Base-by-base conservation (phyloP, 2,113 vertebrate genomes). In the Tringa solitaria region DNA sequence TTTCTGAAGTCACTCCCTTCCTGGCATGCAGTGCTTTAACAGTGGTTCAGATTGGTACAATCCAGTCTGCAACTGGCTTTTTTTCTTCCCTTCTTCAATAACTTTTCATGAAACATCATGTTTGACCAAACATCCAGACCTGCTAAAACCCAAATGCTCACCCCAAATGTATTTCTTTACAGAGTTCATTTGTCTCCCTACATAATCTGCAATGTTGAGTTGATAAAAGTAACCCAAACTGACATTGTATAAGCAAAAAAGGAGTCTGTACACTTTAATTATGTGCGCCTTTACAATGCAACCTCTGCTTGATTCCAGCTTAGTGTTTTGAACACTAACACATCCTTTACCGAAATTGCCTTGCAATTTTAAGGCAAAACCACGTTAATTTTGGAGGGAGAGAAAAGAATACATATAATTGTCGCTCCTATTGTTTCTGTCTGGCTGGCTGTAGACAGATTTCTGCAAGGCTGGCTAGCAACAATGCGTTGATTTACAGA, bases 401-500 rank as follows among this genome's bases (percentile, higher is more conserved):
- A 56, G 60, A 56, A 60, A 69, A 85, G 68, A 74, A 54, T 60
- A 56, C n/a, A 50, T 88, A 48, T 91, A 75, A 91, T 91, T 93
- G 91, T 90, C 8, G 1, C 50, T 95, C 60, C 83, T 54, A 87
- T 96, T 98, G 96, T 97, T 94, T 93, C 32, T 45, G 79, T 41
- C 96, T 93, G 97, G 84, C 94, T 96, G 90, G 61, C 73, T 95
- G 84, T 82, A 96, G 96, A 87, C 95, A 95, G 95, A 93, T 97
- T 96, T 97, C 94, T 54, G 56, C 91, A 95, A 96, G 91, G 51
- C 93, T 92, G 91, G 41, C 45, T 92, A 94, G 89, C 89, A 97
- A 91, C 89, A 97, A 97, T 95, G 91, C 87, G 32, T 80, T 94
- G 94, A 97, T 98, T 98, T 98, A 81, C 84, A 97, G 97, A 97